Evolutionary conservation across 2,888 invertebrate species (phyloP).

Genomic region (Ernsta delagoae): DNA sequence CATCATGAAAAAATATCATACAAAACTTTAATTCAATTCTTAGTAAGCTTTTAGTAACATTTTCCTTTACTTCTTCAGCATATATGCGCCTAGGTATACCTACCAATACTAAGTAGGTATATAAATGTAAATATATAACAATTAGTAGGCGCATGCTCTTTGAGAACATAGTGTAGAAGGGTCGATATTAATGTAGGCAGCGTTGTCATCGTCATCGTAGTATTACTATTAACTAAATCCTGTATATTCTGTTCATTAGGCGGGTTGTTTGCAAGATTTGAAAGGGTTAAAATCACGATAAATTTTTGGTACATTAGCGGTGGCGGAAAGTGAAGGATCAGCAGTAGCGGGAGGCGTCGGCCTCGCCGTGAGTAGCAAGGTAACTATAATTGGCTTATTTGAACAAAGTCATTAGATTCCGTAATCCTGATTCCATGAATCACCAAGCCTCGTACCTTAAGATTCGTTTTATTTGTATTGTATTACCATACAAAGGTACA

Average conservation of each 20-base stretch:
- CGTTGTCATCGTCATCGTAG: conserved; percentile 1
- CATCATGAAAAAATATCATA: no score
- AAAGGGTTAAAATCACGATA: conserved; percentile 9
- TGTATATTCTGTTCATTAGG: neutral
- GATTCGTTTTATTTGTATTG: no score
- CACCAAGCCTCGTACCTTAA: no score
- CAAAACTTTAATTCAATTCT: no score
- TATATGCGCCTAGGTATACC: no score
- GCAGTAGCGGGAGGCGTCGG: conserved; percentile 77
- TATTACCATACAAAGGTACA: no score
- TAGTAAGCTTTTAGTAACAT: no score
- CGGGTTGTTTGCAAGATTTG: conserved; percentile 5
- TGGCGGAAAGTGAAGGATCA: conserved; percentile 75
- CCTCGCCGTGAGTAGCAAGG: conserved; percentile 83
- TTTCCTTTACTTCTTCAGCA: no score
- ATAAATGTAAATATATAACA: neutral
- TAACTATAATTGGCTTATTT: conserved; percentile 40
- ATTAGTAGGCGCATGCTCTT: conserved; percentile 26
- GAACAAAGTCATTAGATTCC: no score
- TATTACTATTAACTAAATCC: neutral
- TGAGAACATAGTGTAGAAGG: neutral
- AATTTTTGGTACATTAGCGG: conserved; percentile 54
- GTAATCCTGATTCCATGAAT: no score
- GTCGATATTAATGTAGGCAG: conserved; percentile 7
- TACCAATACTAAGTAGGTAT: no score